These are phyloP conservation scores for Rotaria socialis DNA, from an alignment of 2,888 invertebrate genomes.

Conservation along the genomic window DNA sequence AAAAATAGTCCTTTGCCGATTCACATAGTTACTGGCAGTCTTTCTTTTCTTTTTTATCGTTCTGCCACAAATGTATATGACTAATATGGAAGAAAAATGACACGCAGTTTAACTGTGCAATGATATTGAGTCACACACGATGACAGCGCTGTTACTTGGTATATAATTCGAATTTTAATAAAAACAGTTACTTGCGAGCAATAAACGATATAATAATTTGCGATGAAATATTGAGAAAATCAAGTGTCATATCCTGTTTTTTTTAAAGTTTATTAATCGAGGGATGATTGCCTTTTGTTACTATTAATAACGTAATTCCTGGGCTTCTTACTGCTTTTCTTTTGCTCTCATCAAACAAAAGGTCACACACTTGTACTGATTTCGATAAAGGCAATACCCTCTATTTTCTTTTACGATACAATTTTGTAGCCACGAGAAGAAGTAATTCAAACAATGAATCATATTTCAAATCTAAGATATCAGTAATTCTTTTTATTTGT, in stretches of 20 bases:
- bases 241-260: neutral
- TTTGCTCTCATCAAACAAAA: too few species aligned
- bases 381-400: too few species aligned
- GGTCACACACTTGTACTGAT: too few species aligned
- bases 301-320: too few species aligned
- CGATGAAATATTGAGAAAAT: neutral
- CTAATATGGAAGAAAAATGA: neutral
- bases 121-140: neutral
- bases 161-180: neutral
- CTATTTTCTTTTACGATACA: too few species aligned
- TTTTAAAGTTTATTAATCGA: neutral
- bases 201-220: neutral
- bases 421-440: too few species aligned
- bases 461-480: too few species aligned
- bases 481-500: too few species aligned
- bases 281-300: neutral
- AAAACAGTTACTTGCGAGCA: neutral
- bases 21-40: neutral
- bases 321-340: too few species aligned
- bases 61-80: neutral
- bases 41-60: neutral
- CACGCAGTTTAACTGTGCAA: neutral
- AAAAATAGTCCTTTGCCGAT: neutral
- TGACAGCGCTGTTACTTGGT: neutral
- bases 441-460: too few species aligned